Base-by-base conservation (phyloP, 2,113 vertebrate species). In the Ammodytes dubius region DNA sequence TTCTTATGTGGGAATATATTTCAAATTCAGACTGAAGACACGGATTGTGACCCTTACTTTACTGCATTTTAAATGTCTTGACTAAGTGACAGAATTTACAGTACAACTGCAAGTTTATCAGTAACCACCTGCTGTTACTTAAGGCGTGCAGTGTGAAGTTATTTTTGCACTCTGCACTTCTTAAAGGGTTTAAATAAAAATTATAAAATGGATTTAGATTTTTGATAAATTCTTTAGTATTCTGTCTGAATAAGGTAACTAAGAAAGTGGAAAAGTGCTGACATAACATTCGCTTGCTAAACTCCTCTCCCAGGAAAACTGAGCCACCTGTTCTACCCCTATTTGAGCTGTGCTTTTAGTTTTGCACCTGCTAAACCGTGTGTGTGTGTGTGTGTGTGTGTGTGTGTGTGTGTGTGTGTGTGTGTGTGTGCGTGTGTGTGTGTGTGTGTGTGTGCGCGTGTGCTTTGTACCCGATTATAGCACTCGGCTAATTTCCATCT, bases 311-410 rank as follows among this genome's bases (percentile, higher is more conserved):
- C 45, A 63, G 72, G 76, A 43, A 79, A 79, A 74, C 56, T 71
- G 53, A 53, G 65, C 70, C 78, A 79, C 37, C 50, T 83, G 56
- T 69, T 14, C 66, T 66, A 35, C 11, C 19, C 52, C 57, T 82
- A 87, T 69, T 54, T 35, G 63, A 67, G 61, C 40, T 0, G 35
- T 5, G 7, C 45, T 75, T 87, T 70, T 42, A 71, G 59, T 66
- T 74, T 45, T 78, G 84, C 91, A 89, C 87, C 89, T 88, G 83
- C 69, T 80, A 13, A 59, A 65, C 49, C 19, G 50, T 67, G 70
- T 79, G 79, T 74, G 59, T 54, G 50, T 47, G 45, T 43, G 50
- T 39, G 74, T 74, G 64, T 58, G 61, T 66, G 70, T 68, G 59
- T 61, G 53, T 45, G 53, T 56, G 68, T 40, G 45, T 63, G 14